Evolutionary conservation across 2,113 vertebrate species (phyloP).

Genomic region (Heterotilapia buettikoferi): DNA sequence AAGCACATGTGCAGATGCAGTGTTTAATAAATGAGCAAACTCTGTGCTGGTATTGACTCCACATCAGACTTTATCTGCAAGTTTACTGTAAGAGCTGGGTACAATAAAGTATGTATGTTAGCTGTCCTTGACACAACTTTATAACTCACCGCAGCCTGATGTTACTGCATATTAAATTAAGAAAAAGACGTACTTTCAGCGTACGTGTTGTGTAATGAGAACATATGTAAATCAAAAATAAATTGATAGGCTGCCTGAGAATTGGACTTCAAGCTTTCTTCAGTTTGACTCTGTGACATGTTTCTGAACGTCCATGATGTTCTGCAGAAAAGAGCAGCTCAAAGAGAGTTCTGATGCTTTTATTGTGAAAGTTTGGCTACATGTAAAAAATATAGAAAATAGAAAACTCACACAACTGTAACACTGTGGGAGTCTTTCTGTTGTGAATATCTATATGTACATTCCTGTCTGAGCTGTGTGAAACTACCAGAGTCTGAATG

Average conservation of each 20-base stretch:
- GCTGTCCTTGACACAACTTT: background rate
- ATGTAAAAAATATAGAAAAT: too few species aligned
- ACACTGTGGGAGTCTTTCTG: too few species aligned
- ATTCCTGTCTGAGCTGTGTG: too few species aligned
- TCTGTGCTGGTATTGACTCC: too few species aligned
- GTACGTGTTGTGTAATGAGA: fast-evolving
- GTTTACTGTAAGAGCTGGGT: background rate
- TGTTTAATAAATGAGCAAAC: too few species aligned
- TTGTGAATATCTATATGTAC: too few species aligned
- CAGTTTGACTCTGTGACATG: background rate
- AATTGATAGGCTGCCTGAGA: background rate
- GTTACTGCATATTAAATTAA: background rate
- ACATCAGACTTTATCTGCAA: background rate
- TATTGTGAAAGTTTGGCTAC: background rate
- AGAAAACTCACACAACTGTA: too few species aligned
- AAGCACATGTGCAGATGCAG: too few species aligned
- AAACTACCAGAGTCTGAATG: too few species aligned
- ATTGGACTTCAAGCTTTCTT: fast-evolving
- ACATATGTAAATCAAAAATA: fast-evolving
- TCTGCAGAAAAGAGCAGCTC: fast-evolving
- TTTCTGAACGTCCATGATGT: background rate
- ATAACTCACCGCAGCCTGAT: background rate
- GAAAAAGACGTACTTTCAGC: background rate
- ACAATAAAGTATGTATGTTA: fast-evolving
- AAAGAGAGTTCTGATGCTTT: fast-evolving